phyloP scores from a whole-genome alignment of 2,888 invertebrate species.

The Deroplatys truncata region DNA sequence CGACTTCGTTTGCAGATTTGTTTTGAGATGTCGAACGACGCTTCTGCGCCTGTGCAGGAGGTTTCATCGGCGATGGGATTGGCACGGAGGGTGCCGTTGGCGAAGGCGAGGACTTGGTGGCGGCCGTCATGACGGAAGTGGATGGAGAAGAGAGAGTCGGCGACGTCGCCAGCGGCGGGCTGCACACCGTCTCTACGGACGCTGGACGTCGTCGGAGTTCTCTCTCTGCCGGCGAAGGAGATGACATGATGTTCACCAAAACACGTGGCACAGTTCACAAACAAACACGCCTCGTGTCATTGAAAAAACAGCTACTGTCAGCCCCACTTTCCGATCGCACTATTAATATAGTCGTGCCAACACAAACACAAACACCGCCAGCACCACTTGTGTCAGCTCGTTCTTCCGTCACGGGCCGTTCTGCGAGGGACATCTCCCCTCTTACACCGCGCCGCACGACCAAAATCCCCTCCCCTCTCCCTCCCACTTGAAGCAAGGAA shows the following conservation, averaged over 20 bases:
- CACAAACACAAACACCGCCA: neutral
- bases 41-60: conserved; percentile 12
- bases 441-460: conserved; percentile 8
- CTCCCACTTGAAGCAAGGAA: conserved; percentile 44
- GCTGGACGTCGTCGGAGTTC: conserved; percentile 19
- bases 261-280: conserved; percentile 3
- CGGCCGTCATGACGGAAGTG: neutral
- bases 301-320: neutral
- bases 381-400: neutral
- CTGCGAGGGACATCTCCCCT: neutral
- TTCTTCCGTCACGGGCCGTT: conserved; percentile 11
- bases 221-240: conserved; percentile 17
- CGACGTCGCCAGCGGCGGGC: neutral
- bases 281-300: neutral
- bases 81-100: conserved; percentile 1
- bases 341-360: neutral
- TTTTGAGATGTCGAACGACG: conserved; percentile 10
- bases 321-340: neutral
- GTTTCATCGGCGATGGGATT: conserved; percentile 6
- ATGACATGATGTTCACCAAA: conserved; percentile 2
- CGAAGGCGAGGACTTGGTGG: neutral
- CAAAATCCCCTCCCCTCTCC: conserved; percentile 35
- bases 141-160: neutral
- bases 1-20: neutral
- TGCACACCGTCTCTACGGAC: neutral